A percentile compares a stretch with the other conserved stretches of the same genome.
Conservation (phyloP, 2,113 vertebrate genomes). For the Sula dactylatra region DNA sequence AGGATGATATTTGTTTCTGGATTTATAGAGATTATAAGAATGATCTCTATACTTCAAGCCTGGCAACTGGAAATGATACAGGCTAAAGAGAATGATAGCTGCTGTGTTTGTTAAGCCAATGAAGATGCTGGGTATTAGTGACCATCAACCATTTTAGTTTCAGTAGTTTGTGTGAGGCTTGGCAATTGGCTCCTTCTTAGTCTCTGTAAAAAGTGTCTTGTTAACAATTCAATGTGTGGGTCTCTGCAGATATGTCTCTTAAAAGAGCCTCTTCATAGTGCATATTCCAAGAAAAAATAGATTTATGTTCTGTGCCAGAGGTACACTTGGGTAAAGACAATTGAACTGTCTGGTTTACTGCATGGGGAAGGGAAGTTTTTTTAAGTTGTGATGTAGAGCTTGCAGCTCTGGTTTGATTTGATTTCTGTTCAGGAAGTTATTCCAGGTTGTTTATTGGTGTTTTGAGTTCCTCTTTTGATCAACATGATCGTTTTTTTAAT, state of each 20-base stretch:
- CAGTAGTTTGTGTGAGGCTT: background rate
- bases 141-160: background rate
- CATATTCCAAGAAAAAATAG: background rate
- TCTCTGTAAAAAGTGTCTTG: background rate
- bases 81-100: background rate
- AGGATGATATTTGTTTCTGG: background rate
- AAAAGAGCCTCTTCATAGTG: background rate
- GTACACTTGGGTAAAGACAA: background rate
- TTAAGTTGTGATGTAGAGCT: background rate
- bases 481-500: background rate
- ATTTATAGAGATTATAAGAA: background rate
- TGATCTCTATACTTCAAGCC: background rate
- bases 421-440: slow-evolving; percentile 1
- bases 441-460: slow-evolving; percentile 8
- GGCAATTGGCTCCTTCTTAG: background rate
- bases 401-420: background rate
- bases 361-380: background rate
- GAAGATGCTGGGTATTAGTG: background rate
- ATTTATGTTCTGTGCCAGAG: background rate
- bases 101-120: fast-evolving
- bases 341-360: background rate
- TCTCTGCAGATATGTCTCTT: background rate
- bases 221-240: background rate
- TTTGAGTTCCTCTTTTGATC: slow-evolving; percentile 10
- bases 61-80: background rate